Evolutionary conservation across 2,113 vertebrate genomes (phyloP), one percentile per base, ranked within the genome.

Genomic region (Lepus timidus): DNA sequence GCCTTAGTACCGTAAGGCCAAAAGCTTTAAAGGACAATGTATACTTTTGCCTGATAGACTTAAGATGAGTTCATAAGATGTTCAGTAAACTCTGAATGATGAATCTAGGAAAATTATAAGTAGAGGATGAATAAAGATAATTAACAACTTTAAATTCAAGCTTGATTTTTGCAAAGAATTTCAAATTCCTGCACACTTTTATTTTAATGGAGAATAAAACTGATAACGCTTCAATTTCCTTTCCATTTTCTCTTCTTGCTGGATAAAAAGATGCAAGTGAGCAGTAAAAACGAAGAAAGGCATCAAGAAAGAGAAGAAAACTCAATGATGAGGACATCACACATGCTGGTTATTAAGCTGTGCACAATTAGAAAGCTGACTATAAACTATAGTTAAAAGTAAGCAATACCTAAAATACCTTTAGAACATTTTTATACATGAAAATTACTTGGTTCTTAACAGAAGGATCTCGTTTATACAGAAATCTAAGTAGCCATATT

Each of bases 401-500:
- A 79, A 76, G 31, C 33, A 87, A 90, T 12, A 75, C 19, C 51
- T 64, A 92, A 85, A 91, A 81, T 33, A 74, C 12, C 36, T 83
- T 89, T 27, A 86, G 7, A 75, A 93, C 82, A 84, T 44, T 51
- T 93, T 90, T 73, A 84, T n/a, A 74, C 23, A 80, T 39, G 61
- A 86, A 84, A 96, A 86, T 4, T 75, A 94, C 19, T 65, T 71
- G 52, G n/a, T 79, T 80, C 25, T 90, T 76, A 95, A 85, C 4
- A 52, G 31, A 67, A 80, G 68, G 29, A 68, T 3, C 25, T 89
- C 80, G 80, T n/a, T 90, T 96, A 78, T 51, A 51, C 82, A 91
- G 58, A 80, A 97, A 93, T 49, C 31, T 96, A 23, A 73, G 22
- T 76, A 23, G 52, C n/a, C n/a, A 90, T 62, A 83, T 49, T 94